phyloP scores from a whole-genome alignment of 2,888 invertebrate genomes.

The Mythimna loreyi region DNA sequence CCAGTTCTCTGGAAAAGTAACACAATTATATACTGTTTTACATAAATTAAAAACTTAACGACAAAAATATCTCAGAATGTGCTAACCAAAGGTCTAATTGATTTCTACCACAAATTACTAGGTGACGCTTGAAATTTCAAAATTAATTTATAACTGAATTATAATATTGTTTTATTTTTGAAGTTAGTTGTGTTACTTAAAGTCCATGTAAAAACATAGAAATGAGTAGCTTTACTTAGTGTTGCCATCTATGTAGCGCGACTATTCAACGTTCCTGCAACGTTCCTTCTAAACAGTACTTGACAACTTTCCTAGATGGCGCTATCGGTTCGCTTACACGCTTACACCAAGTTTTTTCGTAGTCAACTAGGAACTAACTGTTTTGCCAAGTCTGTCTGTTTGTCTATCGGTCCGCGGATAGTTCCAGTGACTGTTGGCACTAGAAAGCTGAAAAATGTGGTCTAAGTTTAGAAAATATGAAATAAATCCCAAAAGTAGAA shows the following conservation, averaged over 20 bases:
- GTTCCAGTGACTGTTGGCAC: too few species aligned
- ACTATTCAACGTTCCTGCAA: neutral
- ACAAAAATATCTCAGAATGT: neutral
- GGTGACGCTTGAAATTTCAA: neutral
- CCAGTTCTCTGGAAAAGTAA: neutral
- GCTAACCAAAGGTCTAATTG: neutral
- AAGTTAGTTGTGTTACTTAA: neutral
- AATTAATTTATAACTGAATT: neutral
- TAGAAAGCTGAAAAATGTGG: too few species aligned
- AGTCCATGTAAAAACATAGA: neutral
- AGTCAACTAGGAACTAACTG: too few species aligned
- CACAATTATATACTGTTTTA: neutral
- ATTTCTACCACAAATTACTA: too few species aligned
- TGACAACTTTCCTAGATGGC: slow-evolving; percentile 22
- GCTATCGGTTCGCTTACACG: too few species aligned
- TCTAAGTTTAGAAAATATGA: too few species aligned
- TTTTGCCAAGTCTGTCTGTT: too few species aligned
- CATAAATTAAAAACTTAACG: neutral
- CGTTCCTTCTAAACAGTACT: too few species aligned
- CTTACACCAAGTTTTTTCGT: too few species aligned
- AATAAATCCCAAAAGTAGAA: too few species aligned
- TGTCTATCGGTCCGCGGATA: too few species aligned
- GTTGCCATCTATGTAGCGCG: neutral
- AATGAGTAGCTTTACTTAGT: neutral
- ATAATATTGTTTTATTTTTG: neutral